Percentiles rank a stretch among this genome's conserved stretches.
These are phyloP conservation scores for Vidua macroura DNA, from an alignment of 2,113 vertebrate species.

Conservation along the genomic window DNA sequence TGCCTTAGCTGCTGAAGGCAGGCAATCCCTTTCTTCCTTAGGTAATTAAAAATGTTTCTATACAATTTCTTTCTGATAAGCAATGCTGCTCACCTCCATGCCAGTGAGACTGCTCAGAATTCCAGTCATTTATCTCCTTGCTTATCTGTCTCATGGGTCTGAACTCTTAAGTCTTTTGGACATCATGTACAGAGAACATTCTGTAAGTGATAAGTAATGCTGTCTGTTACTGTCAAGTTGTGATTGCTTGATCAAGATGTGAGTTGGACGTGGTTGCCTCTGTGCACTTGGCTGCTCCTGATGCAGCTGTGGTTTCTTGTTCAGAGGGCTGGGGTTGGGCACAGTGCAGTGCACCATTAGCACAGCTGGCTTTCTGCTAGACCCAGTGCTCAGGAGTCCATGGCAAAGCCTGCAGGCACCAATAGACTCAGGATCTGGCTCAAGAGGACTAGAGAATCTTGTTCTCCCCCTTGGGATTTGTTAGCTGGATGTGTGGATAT, in stretches of 20 bases:
- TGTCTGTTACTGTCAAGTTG: background rate
- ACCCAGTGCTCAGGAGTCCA: background rate
- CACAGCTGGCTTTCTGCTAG: background rate
- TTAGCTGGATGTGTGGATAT: background rate
- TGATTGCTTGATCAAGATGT: background rate
- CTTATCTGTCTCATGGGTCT: background rate
- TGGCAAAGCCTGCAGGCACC: background rate
- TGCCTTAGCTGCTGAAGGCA: background rate
- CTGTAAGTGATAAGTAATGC: background rate
- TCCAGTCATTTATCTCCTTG: background rate
- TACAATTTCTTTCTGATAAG: background rate
- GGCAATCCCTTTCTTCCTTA: background rate
- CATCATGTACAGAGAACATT: background rate
- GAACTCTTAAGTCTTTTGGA: background rate
- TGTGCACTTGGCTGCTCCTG: background rate
- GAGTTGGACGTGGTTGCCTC: background rate
- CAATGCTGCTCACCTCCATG: background rate
- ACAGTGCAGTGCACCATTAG: background rate
- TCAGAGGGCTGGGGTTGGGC: background rate
- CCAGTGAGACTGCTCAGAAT: background rate
- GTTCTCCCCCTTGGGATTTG: background rate
- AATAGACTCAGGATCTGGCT: background rate
- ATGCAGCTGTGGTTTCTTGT: background rate
- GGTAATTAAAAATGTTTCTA: background rate
- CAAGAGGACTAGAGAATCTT: background rate